phyloP scores from a whole-genome alignment of 2,888 invertebrate genomes.

The Tachystola acroxantha region DNA sequence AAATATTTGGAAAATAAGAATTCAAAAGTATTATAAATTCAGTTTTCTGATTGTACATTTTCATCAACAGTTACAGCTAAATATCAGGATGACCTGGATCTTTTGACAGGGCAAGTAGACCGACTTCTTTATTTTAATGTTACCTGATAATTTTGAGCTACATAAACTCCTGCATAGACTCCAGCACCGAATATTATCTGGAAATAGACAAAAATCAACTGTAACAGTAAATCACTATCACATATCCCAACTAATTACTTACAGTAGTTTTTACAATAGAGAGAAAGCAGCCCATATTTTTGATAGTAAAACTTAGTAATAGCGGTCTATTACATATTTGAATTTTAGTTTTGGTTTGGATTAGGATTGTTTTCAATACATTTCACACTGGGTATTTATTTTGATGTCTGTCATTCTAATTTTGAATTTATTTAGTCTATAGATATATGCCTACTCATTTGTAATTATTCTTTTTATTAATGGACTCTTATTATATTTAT shows the following conservation, averaged over 20 bases:
- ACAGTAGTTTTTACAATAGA: constrained; percentile 2
- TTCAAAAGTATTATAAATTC: no score
- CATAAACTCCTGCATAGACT: constrained; percentile 84
- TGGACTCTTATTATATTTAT: no score
- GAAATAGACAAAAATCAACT: constrained; percentile 35
- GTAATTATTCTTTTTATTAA: no score
- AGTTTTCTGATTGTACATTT: no score
- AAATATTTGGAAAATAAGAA: no score
- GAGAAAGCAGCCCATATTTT: constrained; percentile 3
- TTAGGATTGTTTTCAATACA: background rate
- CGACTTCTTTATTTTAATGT: no score
- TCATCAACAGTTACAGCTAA: no score
- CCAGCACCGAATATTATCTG: constrained; percentile 84
- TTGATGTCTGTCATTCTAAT: constrained; percentile 3
- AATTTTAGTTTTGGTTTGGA: no score
- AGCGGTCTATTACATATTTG: constrained; percentile 1
- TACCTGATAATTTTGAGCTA: constrained; percentile 88
- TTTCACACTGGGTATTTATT: no score
- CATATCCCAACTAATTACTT: background rate
- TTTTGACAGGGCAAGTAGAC: no score
- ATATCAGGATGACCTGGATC: no score
- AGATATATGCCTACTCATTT: background rate
- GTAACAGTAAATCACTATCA: background rate
- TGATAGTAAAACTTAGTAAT: background rate
- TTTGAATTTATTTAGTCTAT: constrained; percentile 2